Evolutionary conservation across 1,140 invertebrate species (phyloP).

Genomic region (Drosophila quadrilineata): DNA sequence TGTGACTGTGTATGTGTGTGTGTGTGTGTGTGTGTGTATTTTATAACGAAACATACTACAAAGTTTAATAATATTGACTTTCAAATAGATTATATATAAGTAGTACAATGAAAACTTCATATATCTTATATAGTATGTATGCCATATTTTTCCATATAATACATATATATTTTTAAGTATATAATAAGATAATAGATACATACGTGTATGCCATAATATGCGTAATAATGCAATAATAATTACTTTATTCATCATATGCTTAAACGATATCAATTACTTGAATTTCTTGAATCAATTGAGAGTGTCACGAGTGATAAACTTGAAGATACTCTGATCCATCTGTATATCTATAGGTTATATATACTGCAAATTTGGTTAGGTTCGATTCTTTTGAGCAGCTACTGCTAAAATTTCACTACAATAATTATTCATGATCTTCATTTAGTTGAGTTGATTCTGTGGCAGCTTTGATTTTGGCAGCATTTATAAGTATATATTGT

Average conservation of each 20-base stretch:
- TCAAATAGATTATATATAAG: conserved; percentile 75
- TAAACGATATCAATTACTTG: conserved; percentile 48
- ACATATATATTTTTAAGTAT: too few relatives aligned
- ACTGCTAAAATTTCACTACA: conserved; percentile 52
- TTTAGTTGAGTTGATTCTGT: conserved; percentile 32
- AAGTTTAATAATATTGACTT: conserved; percentile 61
- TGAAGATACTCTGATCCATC: conserved; percentile 30
- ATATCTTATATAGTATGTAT: conserved; percentile 76
- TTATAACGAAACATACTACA: conserved; percentile 77
- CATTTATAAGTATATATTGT: conserved; percentile 40
- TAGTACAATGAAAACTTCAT: conserved; percentile 78
- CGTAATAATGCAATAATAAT: conserved; percentile 75
- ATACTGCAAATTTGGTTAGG: too few relatives aligned
- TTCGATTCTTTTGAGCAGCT: conserved; percentile 19
- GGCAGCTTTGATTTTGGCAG: conserved; percentile 68
- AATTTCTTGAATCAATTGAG: not conserved
- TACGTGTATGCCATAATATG: too few relatives aligned
- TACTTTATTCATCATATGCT: too few relatives aligned
- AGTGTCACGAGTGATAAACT: conserved; percentile 35
- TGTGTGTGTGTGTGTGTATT: conserved; percentile 40
- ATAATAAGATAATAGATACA: too few relatives aligned
- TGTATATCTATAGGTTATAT: too few relatives aligned
- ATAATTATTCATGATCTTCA: conserved; percentile 26
- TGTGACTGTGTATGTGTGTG: conserved; percentile 28
- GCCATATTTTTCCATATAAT: conserved; percentile 65